Conservation (phyloP, 2,888 invertebrate species). For the Blastobasis adustella region DNA sequence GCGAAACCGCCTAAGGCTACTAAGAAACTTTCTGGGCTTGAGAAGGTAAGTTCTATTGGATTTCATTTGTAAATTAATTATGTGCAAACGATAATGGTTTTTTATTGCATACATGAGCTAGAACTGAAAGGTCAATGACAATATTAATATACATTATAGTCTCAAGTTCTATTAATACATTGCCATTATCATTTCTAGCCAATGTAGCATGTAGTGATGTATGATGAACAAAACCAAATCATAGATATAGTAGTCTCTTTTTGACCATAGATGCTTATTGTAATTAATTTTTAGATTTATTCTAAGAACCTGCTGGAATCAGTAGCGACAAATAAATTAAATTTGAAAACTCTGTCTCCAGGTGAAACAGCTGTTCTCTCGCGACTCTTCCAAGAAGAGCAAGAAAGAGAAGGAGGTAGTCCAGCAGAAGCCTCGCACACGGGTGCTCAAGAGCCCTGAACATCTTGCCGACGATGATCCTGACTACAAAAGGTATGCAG, state of each 20-base stretch:
- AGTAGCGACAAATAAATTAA: no score
- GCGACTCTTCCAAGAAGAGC: constrained; percentile 80
- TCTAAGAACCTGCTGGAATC: no score
- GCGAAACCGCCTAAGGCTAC: constrained; percentile 75
- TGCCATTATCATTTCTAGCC: no score
- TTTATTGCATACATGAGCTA: neutral
- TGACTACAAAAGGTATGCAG: constrained; percentile 60
- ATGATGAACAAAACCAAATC: no score
- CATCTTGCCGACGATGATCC: constrained; percentile 65
- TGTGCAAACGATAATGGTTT: neutral
- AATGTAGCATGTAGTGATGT: no score
- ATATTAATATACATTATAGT: no score
- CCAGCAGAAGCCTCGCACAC: constrained; percentile 69
- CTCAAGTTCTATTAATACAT: no score
- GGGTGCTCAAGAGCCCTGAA: constrained; percentile 73
- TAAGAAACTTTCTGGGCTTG: constrained; percentile 82
- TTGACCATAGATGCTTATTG: no score
- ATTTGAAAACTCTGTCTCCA: constrained; percentile 26
- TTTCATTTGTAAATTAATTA: neutral
- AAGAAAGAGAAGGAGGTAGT: constrained; percentile 76
- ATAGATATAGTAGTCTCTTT: no score
- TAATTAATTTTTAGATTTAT: no score
- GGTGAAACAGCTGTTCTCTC: constrained; percentile 84
- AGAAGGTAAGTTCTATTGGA: constrained; percentile 71
- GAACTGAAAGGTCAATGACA: neutral